Conservation (phyloP, 2,888 invertebrate species). For the Proisotoma minuta region DNA sequence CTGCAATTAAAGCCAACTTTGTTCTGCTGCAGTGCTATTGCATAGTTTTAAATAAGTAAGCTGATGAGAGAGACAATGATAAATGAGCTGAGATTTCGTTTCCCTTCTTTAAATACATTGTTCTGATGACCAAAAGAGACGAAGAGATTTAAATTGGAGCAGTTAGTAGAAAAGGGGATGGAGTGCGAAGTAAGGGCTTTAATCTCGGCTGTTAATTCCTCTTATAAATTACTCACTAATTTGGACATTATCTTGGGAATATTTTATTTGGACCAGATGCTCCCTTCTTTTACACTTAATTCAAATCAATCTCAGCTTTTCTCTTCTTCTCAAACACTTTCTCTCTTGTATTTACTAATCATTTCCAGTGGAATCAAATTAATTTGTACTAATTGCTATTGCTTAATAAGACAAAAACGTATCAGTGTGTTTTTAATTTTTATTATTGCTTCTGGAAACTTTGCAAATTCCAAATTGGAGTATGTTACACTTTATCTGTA, state of each 20-base stretch:
- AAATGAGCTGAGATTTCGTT: neutral
- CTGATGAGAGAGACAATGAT: neutral
- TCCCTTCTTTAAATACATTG: neutral
- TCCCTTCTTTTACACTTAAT: constrained; percentile 4
- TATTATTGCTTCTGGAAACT: no score
- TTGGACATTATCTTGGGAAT: constrained; percentile 15
- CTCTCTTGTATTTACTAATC: no score
- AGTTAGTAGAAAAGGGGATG: neutral
- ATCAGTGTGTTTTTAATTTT: no score
- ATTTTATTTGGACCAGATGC: constrained; percentile 13
- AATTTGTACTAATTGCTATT: no score
- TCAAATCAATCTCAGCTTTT: constrained; percentile 9
- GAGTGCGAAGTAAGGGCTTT: neutral
- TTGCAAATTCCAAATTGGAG: no score
- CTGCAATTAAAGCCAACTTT: no score
- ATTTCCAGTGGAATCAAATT: no score
- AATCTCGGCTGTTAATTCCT: constrained; percentile 3
- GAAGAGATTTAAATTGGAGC: neutral
- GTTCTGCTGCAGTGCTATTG: neutral
- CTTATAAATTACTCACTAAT: constrained; percentile 15
- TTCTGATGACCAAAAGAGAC: neutral
- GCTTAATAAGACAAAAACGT: no score
- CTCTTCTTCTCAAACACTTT: neutral
- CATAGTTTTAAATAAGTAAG: neutral
- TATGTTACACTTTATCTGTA: no score